These are phyloP conservation scores for Palloptera scutellata DNA, from an alignment of 2,888 invertebrate genomes.

Conservation along the genomic window DNA sequence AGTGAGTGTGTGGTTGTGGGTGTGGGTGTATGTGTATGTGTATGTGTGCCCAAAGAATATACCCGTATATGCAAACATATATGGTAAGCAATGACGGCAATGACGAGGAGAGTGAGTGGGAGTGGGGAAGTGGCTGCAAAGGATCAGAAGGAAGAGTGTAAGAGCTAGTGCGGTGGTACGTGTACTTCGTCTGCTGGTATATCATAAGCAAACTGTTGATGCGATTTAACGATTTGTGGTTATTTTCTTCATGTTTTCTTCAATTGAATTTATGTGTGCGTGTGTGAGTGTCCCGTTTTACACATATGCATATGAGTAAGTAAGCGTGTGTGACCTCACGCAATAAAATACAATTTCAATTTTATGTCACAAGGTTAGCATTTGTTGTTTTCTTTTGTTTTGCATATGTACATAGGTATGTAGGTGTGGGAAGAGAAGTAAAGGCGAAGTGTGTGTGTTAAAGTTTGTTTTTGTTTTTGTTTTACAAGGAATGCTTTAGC, in stretches of 20 bases:
- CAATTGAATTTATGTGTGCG: not conserved
- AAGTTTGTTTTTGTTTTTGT: too few species aligned
- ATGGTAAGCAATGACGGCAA: slow-evolving; percentile 21
- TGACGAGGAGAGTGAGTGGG: not conserved
- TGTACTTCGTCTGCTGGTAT: slow-evolving; percentile 6
- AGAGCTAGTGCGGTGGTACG: slow-evolving; percentile 25
- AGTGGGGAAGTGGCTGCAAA: not conserved
- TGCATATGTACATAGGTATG: too few species aligned
- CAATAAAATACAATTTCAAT: slow-evolving; percentile 17
- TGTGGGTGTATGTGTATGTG: slow-evolving; percentile 10
- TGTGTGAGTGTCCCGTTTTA: not conserved
- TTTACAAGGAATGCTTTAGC: too few species aligned
- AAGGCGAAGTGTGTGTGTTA: too few species aligned
- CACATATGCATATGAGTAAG: not conserved
- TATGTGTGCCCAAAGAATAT: slow-evolving; percentile 28
- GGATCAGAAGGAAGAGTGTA: not conserved
- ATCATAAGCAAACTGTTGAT: slow-evolving; percentile 31
- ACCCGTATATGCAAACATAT: slow-evolving; percentile 31
- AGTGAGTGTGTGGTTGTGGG: slow-evolving; percentile 27
- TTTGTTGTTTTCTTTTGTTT: too few species aligned
- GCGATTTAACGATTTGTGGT: slow-evolving; percentile 31
- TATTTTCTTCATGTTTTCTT: slow-evolving; percentile 8
- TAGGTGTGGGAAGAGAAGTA: too few species aligned
- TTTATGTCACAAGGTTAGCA: too few species aligned
- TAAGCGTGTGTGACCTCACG: slow-evolving; percentile 23